A percentile compares a stretch with the other conserved stretches of the same genome.
Evolutionary conservation across 2,888 invertebrate species (phyloP).

Genomic region (Euproctis similis): DNA sequence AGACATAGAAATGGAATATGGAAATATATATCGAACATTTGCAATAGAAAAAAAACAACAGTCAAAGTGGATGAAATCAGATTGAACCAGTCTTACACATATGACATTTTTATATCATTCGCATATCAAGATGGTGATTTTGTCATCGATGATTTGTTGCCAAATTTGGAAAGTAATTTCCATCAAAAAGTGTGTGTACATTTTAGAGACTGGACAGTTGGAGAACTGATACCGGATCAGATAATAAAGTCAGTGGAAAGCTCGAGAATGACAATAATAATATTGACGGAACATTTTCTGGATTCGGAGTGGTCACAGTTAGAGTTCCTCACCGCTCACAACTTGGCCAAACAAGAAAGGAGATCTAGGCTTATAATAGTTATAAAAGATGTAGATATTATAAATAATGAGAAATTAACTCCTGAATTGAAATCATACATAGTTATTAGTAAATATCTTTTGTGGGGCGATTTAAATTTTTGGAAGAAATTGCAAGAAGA

Average conservation of each 20-base stretch:
- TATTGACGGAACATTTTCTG: constrained; percentile 1
- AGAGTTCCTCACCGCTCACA: not conserved
- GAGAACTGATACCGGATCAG: no score
- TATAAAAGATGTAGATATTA: not conserved
- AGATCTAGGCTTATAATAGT: not conserved
- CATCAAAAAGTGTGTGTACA: constrained; percentile 1
- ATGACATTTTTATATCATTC: not conserved
- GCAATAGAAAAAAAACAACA: not conserved
- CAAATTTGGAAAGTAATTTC: not conserved
- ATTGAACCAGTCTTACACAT: not conserved
- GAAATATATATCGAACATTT: not conserved
- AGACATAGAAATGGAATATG: no score
- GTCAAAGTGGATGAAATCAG: not conserved
- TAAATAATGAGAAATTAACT: not conserved
- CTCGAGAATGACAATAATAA: not conserved
- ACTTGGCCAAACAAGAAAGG: not conserved
- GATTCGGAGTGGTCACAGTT: no score
- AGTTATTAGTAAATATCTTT: not conserved
- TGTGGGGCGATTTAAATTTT: not conserved
- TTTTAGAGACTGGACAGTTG: not conserved
- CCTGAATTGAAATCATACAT: not conserved
- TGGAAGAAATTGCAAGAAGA: not conserved
- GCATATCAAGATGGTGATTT: not conserved
- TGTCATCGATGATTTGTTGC: not conserved
- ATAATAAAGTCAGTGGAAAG: no score